Base-by-base conservation (phyloP, 2,797 vertebrate genomes). In the Lates japonicus region DNA sequence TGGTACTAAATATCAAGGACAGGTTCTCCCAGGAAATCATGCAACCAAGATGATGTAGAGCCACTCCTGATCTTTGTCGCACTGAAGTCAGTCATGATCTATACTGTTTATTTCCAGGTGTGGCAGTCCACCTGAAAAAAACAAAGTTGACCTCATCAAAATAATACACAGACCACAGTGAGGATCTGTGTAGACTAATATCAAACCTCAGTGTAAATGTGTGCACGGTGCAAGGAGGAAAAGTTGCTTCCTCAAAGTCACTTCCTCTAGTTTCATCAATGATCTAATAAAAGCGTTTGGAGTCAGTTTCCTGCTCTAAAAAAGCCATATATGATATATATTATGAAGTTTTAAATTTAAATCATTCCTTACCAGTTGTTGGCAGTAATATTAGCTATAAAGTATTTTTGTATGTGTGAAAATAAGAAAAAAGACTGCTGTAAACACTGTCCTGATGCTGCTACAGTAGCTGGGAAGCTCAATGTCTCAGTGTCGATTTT, bases 191-290 rank as follows among this genome's bases (percentile, higher is more conserved):
- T 1, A 54, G 11, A 39, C 14, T 3, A 1, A 46, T 4, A 33
- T 19, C 39, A 41, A 52, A 62, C 13, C 33, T 25, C 33, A 25
- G 3, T 9, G 19, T 8, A 0, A 22, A 8, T n/a, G 46, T 46
- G 22, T 69, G 52, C 37, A 51, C 19, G 16, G 61, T 51, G 42
- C 19, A 31, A 74, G 57, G 1, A 67, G 31, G 49, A 39, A 52
- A 54, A 37, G 48, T 51, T 31, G 20, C 41, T 70, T 74, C 71
- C 49, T 70, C 37, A 42, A 12, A 65, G 57, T 62, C 44, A 74
- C 78, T 76, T 81, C 68, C 68, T 72, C 31, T 41, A 68, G 31
- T 59, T 74, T 63, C 14, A 44, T 48, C 31, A 39, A n/a, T n/a
- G n/a, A 20, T 48, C 13, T 64, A n/a, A 48, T 35, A 29, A 12